Evolutionary conservation across 2,797 vertebrate species (phyloP), one percentile per base, ranked within the genome.

Genomic region (Alauda arvensis): DNA sequence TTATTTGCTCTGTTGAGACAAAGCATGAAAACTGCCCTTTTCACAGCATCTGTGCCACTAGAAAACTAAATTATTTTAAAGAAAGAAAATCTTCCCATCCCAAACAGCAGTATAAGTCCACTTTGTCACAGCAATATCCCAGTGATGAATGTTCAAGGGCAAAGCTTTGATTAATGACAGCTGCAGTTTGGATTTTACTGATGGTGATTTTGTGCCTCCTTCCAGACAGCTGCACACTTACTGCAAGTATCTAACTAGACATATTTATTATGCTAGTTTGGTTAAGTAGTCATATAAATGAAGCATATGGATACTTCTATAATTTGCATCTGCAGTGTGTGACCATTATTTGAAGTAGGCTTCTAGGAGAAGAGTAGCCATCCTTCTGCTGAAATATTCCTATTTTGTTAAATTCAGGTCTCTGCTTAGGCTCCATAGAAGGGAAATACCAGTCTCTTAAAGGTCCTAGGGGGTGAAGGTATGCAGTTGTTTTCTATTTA

Each of bases 101-200:
- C 56, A 66, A 86, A 81, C 1, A 29, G 63, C 90, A 92, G 33
- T 91, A 92, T 74, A 87, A 88, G 91, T 94, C 93, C 79, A 87
- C 84, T 91, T 93, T 92, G 79, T 81, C 82, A 89, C 70, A 78
- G 82, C 83, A 77, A 6, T 79, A 76, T 72, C 83, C 43, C 51
- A 78, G 0, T 68, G 82, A 92, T 91, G 79, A 93, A 78, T 70
- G 70, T 89, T 94, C 88, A 93, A 94, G 91, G 91, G 70, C 88
- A 94, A 78, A 92, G 90, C 91, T 93, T 78, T 94, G 93, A 93
- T 94, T 91, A 87, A 94, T 94, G 90, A 51, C 94, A 95, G 90
- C 90, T 95, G 93, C 92, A 91, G 88, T 83, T 83, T 33, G 67
- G 91, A 91, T 91, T 88, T 87, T 77, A 90, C 45, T 94, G 76